Percentiles rank a stretch among this genome's conserved stretches.
Evolutionary conservation across 2,113 vertebrate genomes (phyloP).

Genomic region (Anguilla rostrata): DNA sequence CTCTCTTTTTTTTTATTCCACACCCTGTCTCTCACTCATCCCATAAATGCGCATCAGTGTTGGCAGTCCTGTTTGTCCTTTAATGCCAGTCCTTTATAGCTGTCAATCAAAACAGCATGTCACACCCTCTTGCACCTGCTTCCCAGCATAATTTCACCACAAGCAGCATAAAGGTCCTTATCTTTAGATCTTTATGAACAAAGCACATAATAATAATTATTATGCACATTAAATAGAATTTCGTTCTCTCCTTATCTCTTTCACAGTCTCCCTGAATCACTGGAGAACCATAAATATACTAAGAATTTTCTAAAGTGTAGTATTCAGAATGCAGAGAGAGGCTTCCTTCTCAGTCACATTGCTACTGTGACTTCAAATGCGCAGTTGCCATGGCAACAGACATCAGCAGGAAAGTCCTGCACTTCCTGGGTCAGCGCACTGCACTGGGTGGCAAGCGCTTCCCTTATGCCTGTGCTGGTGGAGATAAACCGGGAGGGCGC

Average conservation of each 20-base stretch:
- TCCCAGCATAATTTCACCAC: not conserved
- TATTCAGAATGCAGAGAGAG: not conserved
- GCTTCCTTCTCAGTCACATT: not conserved
- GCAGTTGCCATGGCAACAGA: not conserved
- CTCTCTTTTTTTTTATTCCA: not conserved
- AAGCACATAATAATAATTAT: not conserved
- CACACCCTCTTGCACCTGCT: not conserved
- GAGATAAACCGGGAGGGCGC: not conserved
- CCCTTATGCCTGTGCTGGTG: not conserved
- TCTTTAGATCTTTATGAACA: not conserved
- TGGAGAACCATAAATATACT: not conserved
- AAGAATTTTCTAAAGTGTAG: not conserved
- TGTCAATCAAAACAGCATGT: not conserved
- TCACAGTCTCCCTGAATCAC: not conserved
- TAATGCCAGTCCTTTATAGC: not conserved
- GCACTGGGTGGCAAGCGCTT: not conserved
- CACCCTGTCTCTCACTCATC: not conserved
- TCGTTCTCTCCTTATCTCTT: not conserved
- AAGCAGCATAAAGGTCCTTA: not conserved
- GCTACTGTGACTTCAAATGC: not conserved
- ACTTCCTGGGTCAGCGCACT: not conserved
- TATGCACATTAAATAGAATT: not conserved
- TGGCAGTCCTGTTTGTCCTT: not conserved
- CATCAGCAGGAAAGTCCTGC: not conserved
- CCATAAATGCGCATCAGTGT: not conserved